Conservation (phyloP, 2,797 vertebrate genomes). For the Borostomias antarcticus region DNA sequence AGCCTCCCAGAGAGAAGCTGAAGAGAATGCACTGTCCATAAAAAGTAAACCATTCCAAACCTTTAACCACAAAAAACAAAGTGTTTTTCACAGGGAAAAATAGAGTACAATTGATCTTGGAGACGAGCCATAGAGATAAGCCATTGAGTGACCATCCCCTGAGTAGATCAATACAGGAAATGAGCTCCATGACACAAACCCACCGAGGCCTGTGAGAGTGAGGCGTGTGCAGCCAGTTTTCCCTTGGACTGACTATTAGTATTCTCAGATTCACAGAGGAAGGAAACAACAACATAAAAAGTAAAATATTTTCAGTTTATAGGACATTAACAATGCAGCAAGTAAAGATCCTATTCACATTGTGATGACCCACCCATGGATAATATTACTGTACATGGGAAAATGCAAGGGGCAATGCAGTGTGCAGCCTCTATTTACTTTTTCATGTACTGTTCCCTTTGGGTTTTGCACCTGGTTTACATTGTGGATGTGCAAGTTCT, state of each 20-base stretch:
- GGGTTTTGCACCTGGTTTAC: too few species aligned
- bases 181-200: not conserved
- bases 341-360: conserved; percentile 29
- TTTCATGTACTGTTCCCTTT: too few species aligned
- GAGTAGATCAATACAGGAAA: not conserved
- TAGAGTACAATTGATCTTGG: not conserved
- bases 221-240: not conserved
- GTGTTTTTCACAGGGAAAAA: too few species aligned
- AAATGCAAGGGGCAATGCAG: conserved; percentile 24
- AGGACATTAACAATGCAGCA: conserved; percentile 16
- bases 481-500: too few species aligned
- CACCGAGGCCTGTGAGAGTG: not conserved
- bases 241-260: too few species aligned
- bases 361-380: conserved; percentile 52
- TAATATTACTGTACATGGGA: conserved; percentile 66
- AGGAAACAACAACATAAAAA: not conserved
- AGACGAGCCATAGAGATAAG: not conserved
- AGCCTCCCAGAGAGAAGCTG: not conserved
- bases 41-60: not conserved
- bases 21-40: not conserved
- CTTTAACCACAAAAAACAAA: too few species aligned
- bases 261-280: not conserved
- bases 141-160: not conserved
- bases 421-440: too few species aligned
- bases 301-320: conserved; percentile 11